Evolutionary conservation across 2,888 invertebrate species (phyloP).

Genomic region (Parascotia fuliginaria): DNA sequence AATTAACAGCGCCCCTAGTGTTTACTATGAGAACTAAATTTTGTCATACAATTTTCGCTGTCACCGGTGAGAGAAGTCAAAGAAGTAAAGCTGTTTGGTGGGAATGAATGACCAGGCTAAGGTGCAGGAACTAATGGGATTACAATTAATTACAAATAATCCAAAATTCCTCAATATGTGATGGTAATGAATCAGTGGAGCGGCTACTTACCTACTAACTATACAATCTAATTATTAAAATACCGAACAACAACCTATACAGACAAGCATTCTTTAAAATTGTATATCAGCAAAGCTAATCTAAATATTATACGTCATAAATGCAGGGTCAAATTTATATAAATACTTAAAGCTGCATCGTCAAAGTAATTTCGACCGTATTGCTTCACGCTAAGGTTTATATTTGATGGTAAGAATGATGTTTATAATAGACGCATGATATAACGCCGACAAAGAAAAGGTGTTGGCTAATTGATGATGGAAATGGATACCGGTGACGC

Average conservation of each 20-base stretch:
- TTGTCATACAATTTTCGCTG: too few species aligned
- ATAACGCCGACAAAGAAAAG: conserved; percentile 72
- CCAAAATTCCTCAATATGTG: too few species aligned
- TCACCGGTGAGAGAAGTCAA: too few species aligned
- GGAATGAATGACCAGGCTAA: too few species aligned
- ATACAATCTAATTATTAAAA: conserved; percentile 29
- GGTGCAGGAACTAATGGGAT: too few species aligned
- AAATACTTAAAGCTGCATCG: not conserved
- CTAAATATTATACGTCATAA: conserved; percentile 42
- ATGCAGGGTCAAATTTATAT: conserved; percentile 35
- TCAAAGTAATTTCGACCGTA: conserved; percentile 26
- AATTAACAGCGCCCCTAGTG: too few species aligned
- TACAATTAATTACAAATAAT: too few species aligned
- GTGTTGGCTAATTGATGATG: conserved; percentile 75
- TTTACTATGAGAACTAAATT: too few species aligned
- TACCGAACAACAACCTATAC: conserved; percentile 24
- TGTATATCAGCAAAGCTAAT: conserved; percentile 48
- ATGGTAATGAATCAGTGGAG: too few species aligned
- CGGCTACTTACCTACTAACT: too few species aligned
- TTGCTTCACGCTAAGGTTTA: conserved; percentile 18
- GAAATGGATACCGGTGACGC: conserved; percentile 57
- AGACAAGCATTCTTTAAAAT: conserved; percentile 29
- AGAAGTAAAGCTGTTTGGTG: too few species aligned
- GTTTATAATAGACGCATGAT: conserved; percentile 63
- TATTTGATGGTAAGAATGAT: conserved; percentile 21